These are phyloP conservation scores for Rhinolophus sinicus DNA, from an alignment of 2,113 vertebrate genomes.

Conservation along the genomic window DNA sequence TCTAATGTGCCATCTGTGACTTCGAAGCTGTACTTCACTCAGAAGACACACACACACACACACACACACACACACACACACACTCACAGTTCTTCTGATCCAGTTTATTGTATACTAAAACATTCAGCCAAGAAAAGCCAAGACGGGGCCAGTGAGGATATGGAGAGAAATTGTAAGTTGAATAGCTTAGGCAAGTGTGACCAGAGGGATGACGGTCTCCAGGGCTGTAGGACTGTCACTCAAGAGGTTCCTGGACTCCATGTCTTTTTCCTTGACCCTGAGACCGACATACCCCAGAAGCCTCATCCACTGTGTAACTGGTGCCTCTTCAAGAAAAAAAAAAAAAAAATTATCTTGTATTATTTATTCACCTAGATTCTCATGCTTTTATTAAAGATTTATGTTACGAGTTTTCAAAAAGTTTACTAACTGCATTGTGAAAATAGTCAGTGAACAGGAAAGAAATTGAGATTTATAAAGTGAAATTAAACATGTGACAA, in stretches of 20 bases:
- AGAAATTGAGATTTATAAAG: neutral
- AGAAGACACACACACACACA: neutral
- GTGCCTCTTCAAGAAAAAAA: neutral
- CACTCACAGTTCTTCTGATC: neutral
- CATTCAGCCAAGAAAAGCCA: neutral
- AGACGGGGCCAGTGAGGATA: neutral
- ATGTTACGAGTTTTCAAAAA: neutral
- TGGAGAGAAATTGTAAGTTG: neutral
- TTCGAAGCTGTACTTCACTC: conserved; percentile 72
- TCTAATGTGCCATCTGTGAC: conserved; percentile 82
- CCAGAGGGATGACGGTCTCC: neutral
- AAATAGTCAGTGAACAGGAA: neutral
- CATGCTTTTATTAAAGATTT: neutral
- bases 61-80: neutral
- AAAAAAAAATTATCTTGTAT: neutral
- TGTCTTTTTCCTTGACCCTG: neutral
- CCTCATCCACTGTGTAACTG: neutral
- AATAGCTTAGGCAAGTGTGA: neutral
- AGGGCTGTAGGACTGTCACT: neutral
- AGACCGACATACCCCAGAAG: neutral
- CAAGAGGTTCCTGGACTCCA: neutral
- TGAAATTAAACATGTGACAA: neutral
- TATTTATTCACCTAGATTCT: neutral
- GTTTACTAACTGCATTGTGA: neutral
- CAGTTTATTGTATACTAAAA: conserved; percentile 13